Base-by-base conservation (phyloP, 2,113 vertebrate genomes). In the Talpa occidentalis region DNA sequence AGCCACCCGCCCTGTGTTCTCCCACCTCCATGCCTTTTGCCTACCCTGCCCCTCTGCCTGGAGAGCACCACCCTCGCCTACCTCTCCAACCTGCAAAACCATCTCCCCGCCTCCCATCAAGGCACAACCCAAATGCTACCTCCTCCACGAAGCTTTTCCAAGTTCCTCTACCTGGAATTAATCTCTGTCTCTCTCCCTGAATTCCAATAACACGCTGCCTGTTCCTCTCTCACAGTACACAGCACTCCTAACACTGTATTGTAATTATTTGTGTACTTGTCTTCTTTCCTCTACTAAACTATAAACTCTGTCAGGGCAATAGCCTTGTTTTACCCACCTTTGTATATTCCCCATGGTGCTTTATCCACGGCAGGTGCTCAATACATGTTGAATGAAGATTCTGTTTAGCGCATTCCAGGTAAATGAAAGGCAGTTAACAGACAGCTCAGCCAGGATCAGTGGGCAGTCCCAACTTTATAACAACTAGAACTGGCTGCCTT, bases 211-310 rank as follows among this genome's bases (percentile, higher is more conserved):
- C 44, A 42, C 28, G 32, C 42, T 35, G 37, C 85, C 88, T 92
- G 28, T 81, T 90, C 24, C 40, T 84, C 32, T 93, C 64, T 62
- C 28, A 66, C 10, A 90, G 37, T 47, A 80, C 62, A 84, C 12
- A 80, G 42, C 40, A 44, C n/a, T 84, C 91, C 64, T 62, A 77
- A 81, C 69, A 28, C 4, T 67, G 26, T 69, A 52, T 79, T 91
- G 87, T 59, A 88, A 77, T 94, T 84, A 90, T 78, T n/a, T 92
- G 70, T 90, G 62, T 73, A 73, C 80, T 81, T 79, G 32, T 93
- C 88, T 97, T 81, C 64, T 69, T 91, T 74, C 79, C 59, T 73
- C 76, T 56, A n/a, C 79, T 44, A 72, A 92, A 95, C 54, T 82
- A 28, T 64, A 66, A 88, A 97, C 62, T 92, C 88, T 22, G 1